A percentile compares a stretch with the other conserved stretches of the same genome.
phyloP scores from a whole-genome alignment of 2,113 vertebrate genomes.

The Sitta europaea region DNA sequence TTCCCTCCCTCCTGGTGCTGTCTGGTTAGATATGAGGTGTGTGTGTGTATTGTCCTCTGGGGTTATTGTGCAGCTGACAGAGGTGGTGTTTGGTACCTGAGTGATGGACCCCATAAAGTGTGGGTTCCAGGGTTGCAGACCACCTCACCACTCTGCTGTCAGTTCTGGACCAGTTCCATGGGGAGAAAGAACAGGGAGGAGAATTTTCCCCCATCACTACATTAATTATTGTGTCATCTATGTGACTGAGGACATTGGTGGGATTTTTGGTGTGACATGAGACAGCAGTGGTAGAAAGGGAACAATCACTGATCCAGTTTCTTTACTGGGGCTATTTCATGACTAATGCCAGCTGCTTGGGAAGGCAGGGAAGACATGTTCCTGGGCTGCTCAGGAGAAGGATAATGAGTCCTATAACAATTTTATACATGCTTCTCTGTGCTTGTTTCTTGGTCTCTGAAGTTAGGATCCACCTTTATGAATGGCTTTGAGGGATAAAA shows the following conservation, averaged over 20 bases:
- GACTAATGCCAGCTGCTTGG: fast-evolving
- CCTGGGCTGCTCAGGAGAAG: background rate
- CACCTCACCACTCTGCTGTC: background rate
- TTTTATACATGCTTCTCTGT: background rate
- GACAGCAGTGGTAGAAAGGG: background rate
- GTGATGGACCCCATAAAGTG: background rate
- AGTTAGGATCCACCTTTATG: background rate
- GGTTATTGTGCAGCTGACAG: background rate
- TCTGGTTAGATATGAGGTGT: background rate
- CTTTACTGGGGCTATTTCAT: background rate
- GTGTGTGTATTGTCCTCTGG: background rate
- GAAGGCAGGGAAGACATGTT: background rate
- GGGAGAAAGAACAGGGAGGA: background rate
- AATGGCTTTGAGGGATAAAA: background rate
- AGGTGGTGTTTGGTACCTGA: background rate
- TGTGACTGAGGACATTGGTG: background rate
- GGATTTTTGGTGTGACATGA: background rate
- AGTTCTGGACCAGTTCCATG: background rate
- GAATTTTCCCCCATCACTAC: background rate
- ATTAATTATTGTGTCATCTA: background rate
- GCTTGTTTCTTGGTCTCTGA: background rate
- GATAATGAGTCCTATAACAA: background rate
- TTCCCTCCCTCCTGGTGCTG: background rate
- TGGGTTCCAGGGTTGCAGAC: background rate
- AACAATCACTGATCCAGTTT: background rate